A percentile compares a stretch with the other conserved stretches of the same genome.
Evolutionary conservation across 2,113 vertebrate species (phyloP).

Genomic region (Cairina moschata): DNA sequence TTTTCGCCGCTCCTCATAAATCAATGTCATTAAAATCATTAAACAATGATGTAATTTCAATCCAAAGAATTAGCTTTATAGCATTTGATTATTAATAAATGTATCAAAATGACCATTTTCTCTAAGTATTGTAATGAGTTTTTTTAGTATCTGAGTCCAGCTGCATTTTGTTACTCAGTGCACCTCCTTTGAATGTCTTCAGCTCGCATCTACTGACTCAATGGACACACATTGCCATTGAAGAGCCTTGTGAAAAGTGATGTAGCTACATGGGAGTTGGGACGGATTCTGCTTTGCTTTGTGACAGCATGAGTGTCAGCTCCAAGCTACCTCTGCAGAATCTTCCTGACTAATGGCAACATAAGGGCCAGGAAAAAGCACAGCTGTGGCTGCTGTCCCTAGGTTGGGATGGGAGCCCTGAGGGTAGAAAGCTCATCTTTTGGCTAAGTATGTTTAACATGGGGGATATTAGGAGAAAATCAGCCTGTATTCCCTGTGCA

Average conservation of each 20-base stretch:
- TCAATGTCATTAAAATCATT: slow-evolving; percentile 37
- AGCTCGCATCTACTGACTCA: not conserved
- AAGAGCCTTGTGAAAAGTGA: not conserved
- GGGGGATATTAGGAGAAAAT: slow-evolving; percentile 2
- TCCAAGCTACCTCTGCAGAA: not conserved
- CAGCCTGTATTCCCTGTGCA: not conserved
- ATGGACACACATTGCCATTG: not conserved
- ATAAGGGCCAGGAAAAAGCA: not conserved
- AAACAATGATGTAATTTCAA: slow-evolving; percentile 2
- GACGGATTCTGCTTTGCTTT: fast-evolving
- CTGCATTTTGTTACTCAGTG: not conserved
- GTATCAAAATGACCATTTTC: not conserved
- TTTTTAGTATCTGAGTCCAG: slow-evolving; percentile 7
- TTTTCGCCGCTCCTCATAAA: slow-evolving; percentile 30
- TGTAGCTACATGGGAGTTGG: not conserved
- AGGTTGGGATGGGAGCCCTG: not conserved
- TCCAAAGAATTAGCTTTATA: not conserved
- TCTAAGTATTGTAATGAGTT: not conserved
- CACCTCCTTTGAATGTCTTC: not conserved
- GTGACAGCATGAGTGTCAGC: not conserved
- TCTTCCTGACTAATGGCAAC: not conserved
- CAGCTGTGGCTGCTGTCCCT: not conserved
- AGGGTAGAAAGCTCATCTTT: slow-evolving; percentile 1
- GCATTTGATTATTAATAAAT: slow-evolving; percentile 28
- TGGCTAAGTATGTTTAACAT: not conserved